A percentile compares a stretch with the other conserved stretches of the same genome.
Conservation (phyloP, 1,140 invertebrate species). For the Eulimnadia texana region DNA sequence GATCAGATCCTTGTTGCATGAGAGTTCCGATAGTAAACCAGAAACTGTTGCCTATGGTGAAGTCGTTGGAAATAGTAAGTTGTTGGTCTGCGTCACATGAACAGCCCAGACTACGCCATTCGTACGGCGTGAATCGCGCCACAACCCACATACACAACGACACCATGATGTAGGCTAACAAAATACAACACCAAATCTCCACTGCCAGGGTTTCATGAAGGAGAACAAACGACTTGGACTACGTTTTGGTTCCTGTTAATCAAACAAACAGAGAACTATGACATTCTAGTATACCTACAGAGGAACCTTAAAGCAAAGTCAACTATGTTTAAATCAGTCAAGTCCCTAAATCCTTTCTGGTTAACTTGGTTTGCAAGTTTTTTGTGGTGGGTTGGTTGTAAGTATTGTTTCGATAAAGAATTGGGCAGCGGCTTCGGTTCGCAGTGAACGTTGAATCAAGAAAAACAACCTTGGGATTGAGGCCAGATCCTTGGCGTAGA, state of each 20-base stretch:
- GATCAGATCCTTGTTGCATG: constrained; percentile 43
- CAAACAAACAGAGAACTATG: background rate
- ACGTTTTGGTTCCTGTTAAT: constrained; percentile 25
- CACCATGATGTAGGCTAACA: constrained; percentile 38
- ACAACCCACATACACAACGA: constrained; percentile 40
- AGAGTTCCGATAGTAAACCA: constrained; percentile 59
- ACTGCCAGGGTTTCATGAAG: constrained; percentile 43
- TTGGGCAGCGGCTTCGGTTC: background rate
- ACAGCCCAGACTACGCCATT: constrained; percentile 41
- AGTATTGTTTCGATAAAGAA: no score
- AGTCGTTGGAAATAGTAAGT: constrained; percentile 47
- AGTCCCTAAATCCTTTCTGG: no score
- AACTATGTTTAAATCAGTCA: no score
- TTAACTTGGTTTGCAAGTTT: background rate
- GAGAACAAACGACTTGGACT: constrained; percentile 41
- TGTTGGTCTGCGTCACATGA: constrained; percentile 22
- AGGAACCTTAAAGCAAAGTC: no score
- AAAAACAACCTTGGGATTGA: constrained; percentile 64
- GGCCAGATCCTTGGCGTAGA: constrained; percentile 74
- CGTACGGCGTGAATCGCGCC: constrained; percentile 42
- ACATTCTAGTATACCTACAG: no score
- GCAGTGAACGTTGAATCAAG: background rate
- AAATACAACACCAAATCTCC: constrained; percentile 43
- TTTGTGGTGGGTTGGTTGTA: no score
- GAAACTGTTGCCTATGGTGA: constrained; percentile 65